phyloP scores from a whole-genome alignment of 1,140 invertebrate species.

The Bombus impatiens region DNA sequence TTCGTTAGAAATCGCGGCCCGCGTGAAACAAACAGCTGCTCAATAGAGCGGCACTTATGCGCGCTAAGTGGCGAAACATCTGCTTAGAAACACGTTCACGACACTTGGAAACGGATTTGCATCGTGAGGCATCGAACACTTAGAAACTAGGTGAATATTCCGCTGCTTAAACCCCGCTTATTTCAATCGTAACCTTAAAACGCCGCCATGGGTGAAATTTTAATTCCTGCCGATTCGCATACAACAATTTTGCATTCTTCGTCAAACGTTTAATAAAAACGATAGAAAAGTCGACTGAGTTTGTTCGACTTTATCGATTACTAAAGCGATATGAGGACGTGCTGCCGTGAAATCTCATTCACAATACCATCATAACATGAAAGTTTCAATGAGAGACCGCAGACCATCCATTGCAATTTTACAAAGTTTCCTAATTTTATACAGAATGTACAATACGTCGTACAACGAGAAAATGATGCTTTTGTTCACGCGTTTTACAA shows the following conservation, averaged over 20 bases:
- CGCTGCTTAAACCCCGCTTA: neutral
- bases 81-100: constrained; percentile 5
- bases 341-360: no score
- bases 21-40: constrained; percentile 31
- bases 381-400: no score
- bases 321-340: no score
- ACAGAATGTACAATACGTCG: no score
- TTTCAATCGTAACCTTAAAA: neutral
- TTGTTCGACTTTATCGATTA: no score
- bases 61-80: constrained; percentile 25
- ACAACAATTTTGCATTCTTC: neutral
- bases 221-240: neutral
- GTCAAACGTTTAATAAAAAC: no score
- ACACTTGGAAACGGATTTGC: neutral
- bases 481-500: no score
- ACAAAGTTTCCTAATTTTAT: no score
- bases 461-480: no score
- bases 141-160: neutral
- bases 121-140: neutral
- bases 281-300: no score
- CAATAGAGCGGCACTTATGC: neutral
- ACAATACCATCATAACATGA: no score
- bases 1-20: constrained; percentile 42
- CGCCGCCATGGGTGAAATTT: neutral
- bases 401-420: no score